A percentile compares a stretch with the other conserved stretches of the same genome.
Conservation (phyloP, 2,113 vertebrate species). For the Patagioenas fasciata region DNA sequence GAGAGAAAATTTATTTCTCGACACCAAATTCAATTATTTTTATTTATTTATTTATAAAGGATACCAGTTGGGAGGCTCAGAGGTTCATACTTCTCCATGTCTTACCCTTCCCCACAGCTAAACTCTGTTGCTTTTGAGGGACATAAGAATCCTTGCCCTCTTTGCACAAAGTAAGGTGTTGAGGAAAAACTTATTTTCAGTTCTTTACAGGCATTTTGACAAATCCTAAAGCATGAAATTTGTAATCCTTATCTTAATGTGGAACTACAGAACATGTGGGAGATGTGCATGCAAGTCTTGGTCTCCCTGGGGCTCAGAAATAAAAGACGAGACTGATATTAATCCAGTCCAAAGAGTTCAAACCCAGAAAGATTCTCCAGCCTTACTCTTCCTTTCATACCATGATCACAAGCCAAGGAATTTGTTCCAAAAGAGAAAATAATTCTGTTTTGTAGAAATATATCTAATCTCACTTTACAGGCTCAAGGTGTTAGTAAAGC, state of each 20-base stretch:
- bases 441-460: not conserved
- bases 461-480: not conserved
- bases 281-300: not conserved
- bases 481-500: conserved; percentile 8
- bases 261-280: not conserved
- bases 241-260: not conserved
- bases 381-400: not conserved
- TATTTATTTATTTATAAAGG: not conserved
- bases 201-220: not conserved
- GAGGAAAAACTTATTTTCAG: not conserved
- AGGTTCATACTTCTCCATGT: not conserved
- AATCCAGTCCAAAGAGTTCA: not conserved
- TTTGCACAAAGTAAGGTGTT: accelerated
- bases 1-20: not conserved
- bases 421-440: not conserved
- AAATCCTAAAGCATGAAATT: not conserved
- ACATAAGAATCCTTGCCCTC: not conserved
- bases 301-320: not conserved
- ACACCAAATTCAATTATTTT: no score
- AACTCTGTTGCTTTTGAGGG: not conserved
- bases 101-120: not conserved
- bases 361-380: not conserved
- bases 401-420: not conserved
- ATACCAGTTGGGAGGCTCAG: not conserved
- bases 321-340: not conserved